Evolutionary conservation across 2,113 vertebrate species (phyloP).

Genomic region (Rhea pennata): DNA sequence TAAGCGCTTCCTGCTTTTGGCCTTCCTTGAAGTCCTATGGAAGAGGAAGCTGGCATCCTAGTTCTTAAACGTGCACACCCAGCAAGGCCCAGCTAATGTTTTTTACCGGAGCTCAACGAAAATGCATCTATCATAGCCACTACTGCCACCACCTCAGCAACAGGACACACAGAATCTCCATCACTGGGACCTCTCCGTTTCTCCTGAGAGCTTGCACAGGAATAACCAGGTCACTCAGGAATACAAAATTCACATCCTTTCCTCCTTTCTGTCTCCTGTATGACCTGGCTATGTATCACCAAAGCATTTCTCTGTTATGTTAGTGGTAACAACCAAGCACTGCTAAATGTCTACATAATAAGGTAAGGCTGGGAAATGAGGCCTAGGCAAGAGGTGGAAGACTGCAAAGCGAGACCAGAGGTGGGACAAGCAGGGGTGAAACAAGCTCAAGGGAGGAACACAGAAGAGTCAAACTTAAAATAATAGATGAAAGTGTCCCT

Average conservation of each 20-base stretch:
- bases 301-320: neutral
- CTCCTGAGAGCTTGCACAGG: rapidly evolving
- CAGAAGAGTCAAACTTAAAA: neutral
- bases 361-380: neutral
- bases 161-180: neutral
- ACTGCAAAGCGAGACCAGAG: neutral
- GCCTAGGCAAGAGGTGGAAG: neutral
- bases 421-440: neutral
- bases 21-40: rapidly evolving
- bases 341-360: slow-evolving; percentile 6
- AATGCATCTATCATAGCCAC: neutral
- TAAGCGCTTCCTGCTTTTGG: neutral
- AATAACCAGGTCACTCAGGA: rapidly evolving
- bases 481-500: neutral
- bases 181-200: rapidly evolving
- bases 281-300: neutral
- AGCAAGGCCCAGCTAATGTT: rapidly evolving
- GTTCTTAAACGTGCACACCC: neutral
- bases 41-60: neutral
- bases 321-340: neutral
- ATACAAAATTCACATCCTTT: neutral
- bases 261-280: neutral
- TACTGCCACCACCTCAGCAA: neutral
- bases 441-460: neutral
- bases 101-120: rapidly evolving